Base-by-base conservation (phyloP, 1,140 invertebrate genomes). In the Drosophila kepulauana region DNA sequence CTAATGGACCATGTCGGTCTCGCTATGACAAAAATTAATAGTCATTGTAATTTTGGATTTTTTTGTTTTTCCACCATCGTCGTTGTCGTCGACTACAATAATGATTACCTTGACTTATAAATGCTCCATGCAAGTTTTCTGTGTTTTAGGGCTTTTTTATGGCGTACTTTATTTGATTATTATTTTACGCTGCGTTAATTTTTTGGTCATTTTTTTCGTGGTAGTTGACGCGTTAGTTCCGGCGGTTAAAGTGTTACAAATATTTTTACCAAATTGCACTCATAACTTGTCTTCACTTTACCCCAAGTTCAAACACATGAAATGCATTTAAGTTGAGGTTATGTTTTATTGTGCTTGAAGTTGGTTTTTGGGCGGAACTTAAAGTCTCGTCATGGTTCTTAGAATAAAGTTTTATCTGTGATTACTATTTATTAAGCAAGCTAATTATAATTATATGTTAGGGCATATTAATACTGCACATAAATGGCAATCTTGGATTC, bases 71-170 rank as follows among this genome's bases (percentile, higher is more conserved):
- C 1, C 16, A 16, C 16, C 30, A 7, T 1, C 30, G 8, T 38
- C 35, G 35, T 38, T 2, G 35, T 38, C 35, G 35, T 70, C 49
- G 61, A 49, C 61, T 62, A 52, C 59, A 62, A 78, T 89, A 84
- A 89, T 74, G 71, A 63, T 85, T 75, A 89, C 85, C 85, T 89
- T 89, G 85, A 85, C 85, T 89, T 90, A 89, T 89, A 89, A 90
- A 90, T 58, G 68, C 46, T 30, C 30, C n/a, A 38, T 11, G 8
- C 33, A 48, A 16, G 16, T 28, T 28, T 58, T 48, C 46, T 78
- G 78, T 78, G 49, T 41, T 35, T 41, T 38, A 33, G n/a, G 30
- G 41, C 46, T 68, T 48, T 61, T 61, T 28, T 15, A 38, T 52
- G 46, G 33, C 38, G 62, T 56, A 45, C 57, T 64, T 68, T 52